These are phyloP conservation scores for Miltochrista miniata DNA, from an alignment of 2,888 invertebrate genomes.

Conservation along the genomic window DNA sequence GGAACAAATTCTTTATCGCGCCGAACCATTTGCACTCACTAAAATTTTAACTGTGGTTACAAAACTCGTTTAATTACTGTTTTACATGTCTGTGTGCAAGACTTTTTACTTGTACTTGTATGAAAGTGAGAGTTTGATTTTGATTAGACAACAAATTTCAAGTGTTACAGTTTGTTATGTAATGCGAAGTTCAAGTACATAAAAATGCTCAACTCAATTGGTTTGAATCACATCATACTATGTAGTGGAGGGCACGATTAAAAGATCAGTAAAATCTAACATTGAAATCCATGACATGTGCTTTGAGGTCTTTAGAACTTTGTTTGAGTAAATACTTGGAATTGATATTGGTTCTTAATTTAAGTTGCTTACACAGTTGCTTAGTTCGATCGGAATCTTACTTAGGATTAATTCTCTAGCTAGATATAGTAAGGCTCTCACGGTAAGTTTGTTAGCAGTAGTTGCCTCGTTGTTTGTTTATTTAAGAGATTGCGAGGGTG, in stretches of 20 bases:
- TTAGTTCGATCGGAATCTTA: not conserved
- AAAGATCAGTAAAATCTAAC: too few relatives aligned
- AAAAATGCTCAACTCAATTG: too few relatives aligned
- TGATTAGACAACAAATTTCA: too few relatives aligned
- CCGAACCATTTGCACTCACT: slow-evolving; percentile 62
- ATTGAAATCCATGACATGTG: too few relatives aligned
- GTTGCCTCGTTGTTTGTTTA: slow-evolving; percentile 72
- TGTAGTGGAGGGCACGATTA: too few relatives aligned
- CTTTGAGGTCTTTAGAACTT: too few relatives aligned
- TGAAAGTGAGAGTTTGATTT: too few relatives aligned
- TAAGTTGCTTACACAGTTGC: not conserved
- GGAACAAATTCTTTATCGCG: slow-evolving; percentile 76
- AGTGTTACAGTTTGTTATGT: too few relatives aligned
- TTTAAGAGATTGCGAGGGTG: slow-evolving; percentile 75
- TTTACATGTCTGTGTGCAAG: slow-evolving; percentile 11
- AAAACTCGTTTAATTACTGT: slow-evolving; percentile 33
- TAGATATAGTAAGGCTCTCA: slow-evolving; percentile 60
- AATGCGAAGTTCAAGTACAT: too few relatives aligned
- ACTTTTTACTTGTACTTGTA: too few relatives aligned
- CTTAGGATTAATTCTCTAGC: slow-evolving; percentile 57
- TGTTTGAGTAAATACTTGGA: slow-evolving; percentile 33
- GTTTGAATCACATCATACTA: too few relatives aligned
- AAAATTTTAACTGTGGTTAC: slow-evolving; percentile 59
- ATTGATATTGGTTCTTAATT: slow-evolving; percentile 57
- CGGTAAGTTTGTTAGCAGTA: slow-evolving; percentile 66